Evolutionary conservation across 2,797 vertebrate species (phyloP), one percentile per base, ranked within the genome.

Genomic region (Phoxinus dragarum): DNA sequence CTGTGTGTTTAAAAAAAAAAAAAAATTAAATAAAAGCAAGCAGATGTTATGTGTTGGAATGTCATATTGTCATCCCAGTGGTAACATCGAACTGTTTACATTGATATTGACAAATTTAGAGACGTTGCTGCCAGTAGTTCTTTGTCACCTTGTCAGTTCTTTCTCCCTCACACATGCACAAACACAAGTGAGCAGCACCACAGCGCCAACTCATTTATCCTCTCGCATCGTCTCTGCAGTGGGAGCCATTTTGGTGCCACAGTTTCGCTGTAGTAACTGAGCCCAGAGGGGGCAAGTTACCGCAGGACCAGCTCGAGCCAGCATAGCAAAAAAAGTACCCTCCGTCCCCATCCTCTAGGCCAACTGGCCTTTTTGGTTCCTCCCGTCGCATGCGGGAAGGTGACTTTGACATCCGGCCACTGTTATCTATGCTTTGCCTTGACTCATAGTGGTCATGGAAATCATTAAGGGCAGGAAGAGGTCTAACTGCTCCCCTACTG

Each of bases 261-360:
- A 66, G 75, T 86, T 86, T 74, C 59, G 4, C 84, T 66, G 81
- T 87, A 86, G 88, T n/a, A 68, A 14, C 42, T 84, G 86, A 90
- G 92, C 91, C 91, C 91, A 0, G 44, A 91, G 91, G 92, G 90
- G 83, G 42, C 80, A 88, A 91, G 89, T 88, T 91, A 93, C 76
- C 21, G 23, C 81, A 71, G 81, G 81, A 89, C 86, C 85, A 76
- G 78, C 49, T 86, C 59, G 59, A 74, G 59, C 86, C 80, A 81
- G 81, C 27, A 12, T 49, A 61, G 71, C 81, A 82, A 78, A 85
- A 90, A 84, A 83, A 89, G 81, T 69, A 68, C 73, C 61, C 73
- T 68, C 52, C 19, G 6, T 67, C 61, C 59, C 67, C 44, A n/a
- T 64, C 49, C 73, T 86, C 56, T 54, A 79, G 56, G 72, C 78